Conservation (phyloP, 1,140 invertebrate genomes). For the Riptortus pedestris region DNA sequence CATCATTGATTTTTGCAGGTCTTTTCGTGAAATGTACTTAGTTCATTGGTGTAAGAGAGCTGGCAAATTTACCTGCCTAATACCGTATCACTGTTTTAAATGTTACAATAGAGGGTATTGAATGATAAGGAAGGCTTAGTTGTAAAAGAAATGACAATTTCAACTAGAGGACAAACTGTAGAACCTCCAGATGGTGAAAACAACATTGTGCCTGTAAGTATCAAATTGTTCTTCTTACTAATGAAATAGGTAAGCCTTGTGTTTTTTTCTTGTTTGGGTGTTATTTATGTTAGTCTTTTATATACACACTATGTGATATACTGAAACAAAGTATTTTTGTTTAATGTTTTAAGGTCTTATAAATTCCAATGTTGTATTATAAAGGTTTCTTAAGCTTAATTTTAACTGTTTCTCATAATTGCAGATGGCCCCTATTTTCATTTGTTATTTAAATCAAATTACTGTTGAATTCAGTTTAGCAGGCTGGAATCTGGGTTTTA, state of each 20-base stretch:
- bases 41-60: neutral
- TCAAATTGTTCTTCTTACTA: conserved; percentile 4
- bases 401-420: no score
- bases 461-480: no score
- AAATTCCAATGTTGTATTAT: no score
- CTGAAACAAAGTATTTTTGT: no score
- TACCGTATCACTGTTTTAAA: neutral
- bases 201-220: conserved; percentile 41
- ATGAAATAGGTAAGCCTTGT: neutral
- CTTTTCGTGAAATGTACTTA: conserved; percentile 25
- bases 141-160: conserved; percentile 45
- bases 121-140: neutral
- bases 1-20: conserved; percentile 21
- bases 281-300: no score
- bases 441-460: no score
- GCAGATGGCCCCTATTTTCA: no score
- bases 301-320: no score
- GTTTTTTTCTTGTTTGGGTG: neutral
- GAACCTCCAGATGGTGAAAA: conserved; percentile 47
- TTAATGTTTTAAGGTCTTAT: no score
- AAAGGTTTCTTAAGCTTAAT: no score
- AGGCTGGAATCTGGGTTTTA: no score
- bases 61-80: neutral
- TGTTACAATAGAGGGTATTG: neutral
- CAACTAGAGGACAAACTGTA: conserved; percentile 49